A percentile compares a stretch with the other conserved stretches of the same genome.
These are phyloP conservation scores for Cryptoprocta ferox DNA, from an alignment of 2,797 vertebrate genomes.

Conservation along the genomic window DNA sequence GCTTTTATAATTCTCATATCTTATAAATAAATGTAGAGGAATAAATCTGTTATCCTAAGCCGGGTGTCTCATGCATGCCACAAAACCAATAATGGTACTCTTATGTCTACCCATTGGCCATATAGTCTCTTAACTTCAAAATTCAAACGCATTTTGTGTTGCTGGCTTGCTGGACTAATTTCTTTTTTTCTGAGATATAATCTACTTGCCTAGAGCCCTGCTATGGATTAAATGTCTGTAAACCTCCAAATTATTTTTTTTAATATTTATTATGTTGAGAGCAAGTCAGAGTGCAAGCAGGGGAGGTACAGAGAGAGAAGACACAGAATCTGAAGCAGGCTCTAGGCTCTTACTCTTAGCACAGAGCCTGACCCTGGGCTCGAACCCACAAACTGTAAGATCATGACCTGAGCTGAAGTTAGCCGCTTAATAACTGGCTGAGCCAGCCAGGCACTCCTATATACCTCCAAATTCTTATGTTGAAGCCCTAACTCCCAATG, in stretches of 20 bases:
- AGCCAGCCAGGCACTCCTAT: neutral
- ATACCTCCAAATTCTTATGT: neutral
- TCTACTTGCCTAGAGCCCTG: neutral
- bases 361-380: too few species aligned
- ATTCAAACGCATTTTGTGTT: neutral
- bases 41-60: neutral
- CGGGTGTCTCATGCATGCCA: neutral
- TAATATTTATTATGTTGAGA: too few species aligned
- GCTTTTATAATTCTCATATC: neutral
- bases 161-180: neutral
- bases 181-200: neutral
- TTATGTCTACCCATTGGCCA: rapidly evolving
- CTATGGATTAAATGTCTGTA: neutral
- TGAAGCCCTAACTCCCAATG: neutral
- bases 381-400: too few species aligned
- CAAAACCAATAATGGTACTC: neutral
- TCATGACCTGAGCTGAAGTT: too few species aligned
- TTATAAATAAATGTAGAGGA: neutral
- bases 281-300: too few species aligned
- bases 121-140: neutral
- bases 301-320: too few species aligned
- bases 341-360: too few species aligned
- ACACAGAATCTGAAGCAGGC: too few species aligned
- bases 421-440: too few species aligned
- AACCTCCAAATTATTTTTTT: neutral